Evolutionary conservation across 2,888 invertebrate species (phyloP).

Genomic region (Cerastis rubricosa): DNA sequence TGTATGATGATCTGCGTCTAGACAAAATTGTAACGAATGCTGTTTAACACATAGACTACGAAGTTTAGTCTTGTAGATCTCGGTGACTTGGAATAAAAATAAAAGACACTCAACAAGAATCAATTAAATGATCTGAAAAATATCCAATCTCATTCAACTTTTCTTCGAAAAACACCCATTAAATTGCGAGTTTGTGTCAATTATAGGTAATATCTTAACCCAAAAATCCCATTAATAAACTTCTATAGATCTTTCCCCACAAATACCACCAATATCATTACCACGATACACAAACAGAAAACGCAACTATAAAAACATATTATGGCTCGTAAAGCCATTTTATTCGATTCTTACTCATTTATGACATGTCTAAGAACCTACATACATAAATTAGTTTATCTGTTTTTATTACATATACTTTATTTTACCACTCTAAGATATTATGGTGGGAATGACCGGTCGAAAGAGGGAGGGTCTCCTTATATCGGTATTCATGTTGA

Average conservation of each 20-base stretch:
- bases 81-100: neutral
- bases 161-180: conserved; percentile 6
- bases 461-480: conserved; percentile 55
- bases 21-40: neutral
- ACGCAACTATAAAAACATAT: conserved; percentile 66
- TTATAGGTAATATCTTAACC: conserved; percentile 4
- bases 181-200: conserved; percentile 26
- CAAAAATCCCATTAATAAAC: conserved; percentile 36
- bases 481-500: conserved; percentile 34
- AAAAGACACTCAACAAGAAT: neutral
- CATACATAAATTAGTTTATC: conserved; percentile 71
- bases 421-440: conserved; percentile 69
- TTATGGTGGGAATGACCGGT: conserved; percentile 65
- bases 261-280: conserved; percentile 62
- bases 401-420: conserved; percentile 66
- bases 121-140: conserved; percentile 6
- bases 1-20: neutral
- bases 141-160: neutral
- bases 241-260: conserved; percentile 7
- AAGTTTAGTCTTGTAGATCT: neutral
- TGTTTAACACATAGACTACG: neutral
- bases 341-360: conserved; percentile 68
- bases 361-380: conserved; percentile 67
- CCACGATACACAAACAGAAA: conserved; percentile 65
- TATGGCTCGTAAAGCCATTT: conserved; percentile 67